A percentile compares a stretch with the other conserved stretches of the same genome.
Evolutionary conservation across 2,113 vertebrate species (phyloP).

Genomic region (Dromaius novaehollandiae): DNA sequence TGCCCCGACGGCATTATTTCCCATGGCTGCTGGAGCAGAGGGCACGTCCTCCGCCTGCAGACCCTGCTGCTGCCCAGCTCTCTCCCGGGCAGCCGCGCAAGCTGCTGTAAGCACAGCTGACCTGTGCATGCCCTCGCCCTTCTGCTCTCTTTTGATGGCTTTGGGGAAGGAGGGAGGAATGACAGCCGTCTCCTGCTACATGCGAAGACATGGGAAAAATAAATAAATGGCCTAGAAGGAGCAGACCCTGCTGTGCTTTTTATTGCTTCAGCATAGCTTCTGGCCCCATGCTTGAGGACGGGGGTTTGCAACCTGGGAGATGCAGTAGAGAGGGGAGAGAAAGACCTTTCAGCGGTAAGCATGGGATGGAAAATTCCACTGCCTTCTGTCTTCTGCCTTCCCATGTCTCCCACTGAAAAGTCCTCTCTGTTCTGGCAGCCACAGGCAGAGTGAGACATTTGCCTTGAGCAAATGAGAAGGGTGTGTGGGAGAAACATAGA

Average conservation of each 20-base stretch:
- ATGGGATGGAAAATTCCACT: not conserved
- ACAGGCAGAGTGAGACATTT: not conserved
- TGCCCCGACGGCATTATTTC: not conserved
- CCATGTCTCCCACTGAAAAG: not conserved
- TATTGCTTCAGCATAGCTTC: not conserved
- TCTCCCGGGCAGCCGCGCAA: rapidly evolving
- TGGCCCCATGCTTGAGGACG: not conserved
- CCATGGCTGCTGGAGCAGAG: not conserved
- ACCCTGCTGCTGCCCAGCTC: not conserved
- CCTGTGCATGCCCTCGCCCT: rapidly evolving
- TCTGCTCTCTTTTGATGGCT: not conserved
- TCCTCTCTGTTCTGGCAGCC: not conserved
- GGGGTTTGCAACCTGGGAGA: not conserved
- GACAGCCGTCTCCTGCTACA: not conserved
- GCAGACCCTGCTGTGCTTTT: not conserved
- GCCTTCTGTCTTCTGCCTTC: not conserved
- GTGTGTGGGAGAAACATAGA: rapidly evolving
- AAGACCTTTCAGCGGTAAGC: not conserved
- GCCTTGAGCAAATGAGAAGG: not conserved
- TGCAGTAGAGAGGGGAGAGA: not conserved
- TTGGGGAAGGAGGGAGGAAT: not conserved
- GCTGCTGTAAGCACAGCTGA: not conserved
- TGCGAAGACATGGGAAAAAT: rapidly evolving
- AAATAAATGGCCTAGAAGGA: not conserved
- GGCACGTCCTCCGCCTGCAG: rapidly evolving